Percentiles rank a stretch among this genome's conserved stretches.
phyloP scores from a whole-genome alignment of 2,888 invertebrate species.

The Drosophila stalkeri region DNA sequence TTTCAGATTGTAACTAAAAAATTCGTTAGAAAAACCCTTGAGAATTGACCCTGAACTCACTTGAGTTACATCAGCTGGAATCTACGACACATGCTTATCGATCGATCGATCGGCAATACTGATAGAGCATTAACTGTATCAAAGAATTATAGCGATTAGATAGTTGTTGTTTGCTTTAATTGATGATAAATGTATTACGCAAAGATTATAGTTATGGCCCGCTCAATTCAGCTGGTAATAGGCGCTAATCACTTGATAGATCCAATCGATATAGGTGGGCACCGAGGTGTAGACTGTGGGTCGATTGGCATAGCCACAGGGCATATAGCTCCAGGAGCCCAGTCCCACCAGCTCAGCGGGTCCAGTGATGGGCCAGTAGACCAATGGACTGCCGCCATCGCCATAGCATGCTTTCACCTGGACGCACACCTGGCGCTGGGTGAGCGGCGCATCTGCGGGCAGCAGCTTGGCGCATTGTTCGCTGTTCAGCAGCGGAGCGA shows the following conservation, averaged over 20 bases:
- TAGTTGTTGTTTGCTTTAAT: conserved; percentile 48
- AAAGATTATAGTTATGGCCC: conserved; percentile 27
- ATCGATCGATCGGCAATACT: conserved; percentile 21
- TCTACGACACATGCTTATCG: conserved; percentile 35
- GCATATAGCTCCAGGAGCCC: conserved; percentile 78
- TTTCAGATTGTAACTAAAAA: neutral
- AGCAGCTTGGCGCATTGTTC: conserved; percentile 52
- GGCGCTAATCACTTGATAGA: conserved; percentile 73
- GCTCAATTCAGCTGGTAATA: conserved; percentile 68
- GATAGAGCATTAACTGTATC: conserved; percentile 18
- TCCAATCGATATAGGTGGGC: conserved; percentile 72
- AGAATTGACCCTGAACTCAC: conserved; percentile 17
- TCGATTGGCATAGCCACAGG: conserved; percentile 72
- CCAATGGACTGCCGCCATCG: conserved; percentile 78
- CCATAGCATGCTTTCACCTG: conserved; percentile 74
- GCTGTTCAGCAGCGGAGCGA: conserved; percentile 57
- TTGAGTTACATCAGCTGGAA: neutral
- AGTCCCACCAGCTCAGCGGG: conserved; percentile 70
- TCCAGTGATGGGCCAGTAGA: conserved; percentile 68
- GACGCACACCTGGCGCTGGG: conserved; percentile 62
- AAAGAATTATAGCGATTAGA: conserved; percentile 40
- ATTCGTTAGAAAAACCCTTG: neutral
- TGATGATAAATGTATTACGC: conserved; percentile 42
- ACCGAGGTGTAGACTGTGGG: conserved; percentile 73
- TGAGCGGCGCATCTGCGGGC: conserved; percentile 71